Percentiles rank a stretch among this genome's conserved stretches.
phyloP scores from a whole-genome alignment of 2,888 invertebrate genomes.

The Heteromurus nitidus region DNA sequence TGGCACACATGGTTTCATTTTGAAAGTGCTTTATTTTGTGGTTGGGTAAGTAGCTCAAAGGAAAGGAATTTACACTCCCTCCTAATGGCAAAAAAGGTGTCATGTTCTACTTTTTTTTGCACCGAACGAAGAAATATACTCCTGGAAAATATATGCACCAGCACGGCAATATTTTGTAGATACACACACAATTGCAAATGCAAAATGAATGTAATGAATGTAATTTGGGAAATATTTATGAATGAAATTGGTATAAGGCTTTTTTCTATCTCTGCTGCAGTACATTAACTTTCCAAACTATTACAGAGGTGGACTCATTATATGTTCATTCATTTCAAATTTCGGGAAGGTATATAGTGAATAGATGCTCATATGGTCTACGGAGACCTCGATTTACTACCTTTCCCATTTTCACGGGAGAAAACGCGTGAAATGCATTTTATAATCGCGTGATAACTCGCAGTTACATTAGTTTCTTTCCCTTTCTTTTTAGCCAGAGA shows the following conservation, averaged over 20 bases:
- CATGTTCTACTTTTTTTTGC: no score
- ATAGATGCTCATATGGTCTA: no score
- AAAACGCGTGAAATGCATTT: constrained; percentile 69
- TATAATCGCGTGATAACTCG: constrained; percentile 70
- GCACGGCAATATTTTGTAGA: no score
- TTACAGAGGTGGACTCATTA: constrained; percentile 53
- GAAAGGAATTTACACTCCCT: no score
- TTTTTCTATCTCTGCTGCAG: constrained; percentile 39
- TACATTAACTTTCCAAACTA: constrained; percentile 45
- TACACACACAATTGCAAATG: not conserved
- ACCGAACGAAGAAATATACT: no score
- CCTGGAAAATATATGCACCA: no score
- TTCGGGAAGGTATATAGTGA: constrained; percentile 2
- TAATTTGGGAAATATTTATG: constrained; percentile 53
- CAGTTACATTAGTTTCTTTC: constrained; percentile 64
- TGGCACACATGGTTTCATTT: no score
- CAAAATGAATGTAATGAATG: constrained; percentile 10
- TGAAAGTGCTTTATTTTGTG: no score
- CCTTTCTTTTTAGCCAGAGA: constrained; percentile 33
- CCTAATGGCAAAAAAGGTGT: no score
- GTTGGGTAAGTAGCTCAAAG: no score
- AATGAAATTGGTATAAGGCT: constrained; percentile 40
- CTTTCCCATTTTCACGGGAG: constrained; percentile 46
- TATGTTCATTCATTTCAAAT: constrained; percentile 48
- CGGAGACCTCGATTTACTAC: constrained; percentile 52